Evolutionary conservation across 2,797 vertebrate species (phyloP), one percentile per base, ranked within the genome.

Genomic region (Macroramphosus scolopax): DNA sequence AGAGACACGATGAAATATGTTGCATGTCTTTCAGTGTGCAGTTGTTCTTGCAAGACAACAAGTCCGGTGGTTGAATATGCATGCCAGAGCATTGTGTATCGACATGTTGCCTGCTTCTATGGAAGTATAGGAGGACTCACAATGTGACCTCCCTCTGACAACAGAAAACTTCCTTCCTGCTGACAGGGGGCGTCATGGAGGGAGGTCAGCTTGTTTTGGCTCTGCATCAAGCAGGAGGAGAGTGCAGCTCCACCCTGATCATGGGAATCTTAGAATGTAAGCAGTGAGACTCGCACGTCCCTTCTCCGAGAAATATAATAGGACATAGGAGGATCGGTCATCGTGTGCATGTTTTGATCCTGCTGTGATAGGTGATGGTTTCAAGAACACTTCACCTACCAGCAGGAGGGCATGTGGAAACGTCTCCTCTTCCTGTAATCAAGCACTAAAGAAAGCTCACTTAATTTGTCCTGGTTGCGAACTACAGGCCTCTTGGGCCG

Each of bases 131-230:
- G 30, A 17, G 33, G 31, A 48, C 62, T 46, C 53, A 72, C 64
- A 79, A 77, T 77, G 59, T 57, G 51, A 55, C 54, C 56, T 54
- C 45, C 47, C 59, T 45, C 36, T 62, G 55, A 78, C 75, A 83
- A 82, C 79, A 77, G 63, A 68, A 73, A 71, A 68, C 71, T 81
- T 88, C 77, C 81, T 84, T 85, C 80, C 81, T 81, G 51, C 42
- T 61, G 32, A 75, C 52, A 13, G 54, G 50, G 48, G 50, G 58
- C 44, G 69, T 66, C 16, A 2, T 17, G 25, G 28, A 29, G 47
- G 63, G 31, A 38, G 29, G 64, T 56, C 52, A 12, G 70, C 41
- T 61, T 75, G 65, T 82, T 75, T 82, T 84, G 84, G 76, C 77
- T 34, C 40, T 8, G 50, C 49, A 54, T 73, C 37, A 73, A 71